Conservation (phyloP, 1,140 invertebrate species). For the Centruroides vittatus region DNA sequence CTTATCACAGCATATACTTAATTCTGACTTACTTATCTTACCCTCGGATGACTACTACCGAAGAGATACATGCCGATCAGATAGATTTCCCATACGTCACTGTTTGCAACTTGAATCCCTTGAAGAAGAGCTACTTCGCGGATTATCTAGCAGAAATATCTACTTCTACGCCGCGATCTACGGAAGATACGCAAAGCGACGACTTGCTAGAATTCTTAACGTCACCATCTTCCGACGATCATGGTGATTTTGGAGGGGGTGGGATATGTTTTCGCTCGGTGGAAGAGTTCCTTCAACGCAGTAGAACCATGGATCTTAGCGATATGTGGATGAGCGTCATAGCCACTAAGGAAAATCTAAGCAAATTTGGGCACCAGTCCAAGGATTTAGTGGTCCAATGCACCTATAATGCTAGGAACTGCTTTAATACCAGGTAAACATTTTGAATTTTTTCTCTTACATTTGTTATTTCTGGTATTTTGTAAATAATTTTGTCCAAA, state of each 20-base stretch:
- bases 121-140: constrained; percentile 12
- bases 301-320: constrained; percentile 15
- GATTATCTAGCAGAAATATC: constrained; percentile 5
- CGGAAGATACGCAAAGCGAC: not conserved
- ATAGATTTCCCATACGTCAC: constrained; percentile 17
- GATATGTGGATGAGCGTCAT: constrained; percentile 18
- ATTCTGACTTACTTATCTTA: constrained; percentile 10
- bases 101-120: constrained; percentile 16
- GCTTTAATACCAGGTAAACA: constrained; percentile 8
- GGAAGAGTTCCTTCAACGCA: constrained; percentile 4
- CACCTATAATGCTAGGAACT: constrained; percentile 17
- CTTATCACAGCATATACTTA: constrained; percentile 14
- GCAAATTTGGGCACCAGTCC: constrained; percentile 13
- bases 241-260: not conserved
- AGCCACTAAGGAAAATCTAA: constrained; percentile 17
- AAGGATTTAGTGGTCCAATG: constrained; percentile 19
- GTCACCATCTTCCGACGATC: not conserved
- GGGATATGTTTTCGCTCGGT: not conserved
- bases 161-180: not conserved
- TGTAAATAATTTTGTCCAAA: no score
- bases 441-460: not conserved
- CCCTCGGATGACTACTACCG: constrained; percentile 15
- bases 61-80: constrained; percentile 17
- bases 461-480: no score
- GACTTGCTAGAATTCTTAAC: no score